Evolutionary conservation across 2,888 invertebrate species (phyloP), one percentile per base, ranked within the genome.

Genomic region (Falcaria lacertinaria): DNA sequence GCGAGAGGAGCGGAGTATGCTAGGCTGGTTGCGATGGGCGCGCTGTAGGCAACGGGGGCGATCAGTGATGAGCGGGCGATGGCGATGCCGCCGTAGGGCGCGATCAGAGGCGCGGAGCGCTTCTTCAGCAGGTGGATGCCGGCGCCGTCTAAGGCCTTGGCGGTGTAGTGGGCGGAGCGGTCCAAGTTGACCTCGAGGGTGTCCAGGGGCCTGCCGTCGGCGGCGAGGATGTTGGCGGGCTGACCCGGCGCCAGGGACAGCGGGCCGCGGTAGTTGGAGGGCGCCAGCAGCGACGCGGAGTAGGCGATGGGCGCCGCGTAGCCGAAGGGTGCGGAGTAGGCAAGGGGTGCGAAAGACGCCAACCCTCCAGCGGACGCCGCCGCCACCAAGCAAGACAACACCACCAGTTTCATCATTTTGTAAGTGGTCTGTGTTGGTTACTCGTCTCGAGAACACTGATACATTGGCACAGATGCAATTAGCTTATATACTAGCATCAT

Each of bases 301-400:
- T 75, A 71, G 13, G 69, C 66, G 17, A 65, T 34, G 4, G 74
- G 60, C 4, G 63, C 45, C 34, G 49, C 39, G 44, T 52, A 54
- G 8, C 60, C 59, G 11, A 50, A 28, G 8, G 52, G 47, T 7
- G 49, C 38, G 34, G 43, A 16, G 52, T 39, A 50, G 33, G 42
- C 51, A 40, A 48, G 42, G 4, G 51, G 55, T 8, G 42, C 34
- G 34, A 41, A 42, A n/a, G n/a, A n/a, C 33, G 51, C 50, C 43
- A 69, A 14, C 32, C 57, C 54, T 34, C 64, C 48, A 15, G 92
- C 91, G 48, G 87, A 83, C 56, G 87, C 91, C 54, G 90, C 80
- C 55, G 91, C 91, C 76, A 92, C 58, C 62, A 92, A 70, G 81
- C 91, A 91, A 69, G 90, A 91, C 85, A 92, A 91, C 78, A 91